A percentile compares a stretch with the other conserved stretches of the same genome.
These are phyloP conservation scores for Crioceris asparagi DNA, from an alignment of 2,888 invertebrate species.

Conservation along the genomic window DNA sequence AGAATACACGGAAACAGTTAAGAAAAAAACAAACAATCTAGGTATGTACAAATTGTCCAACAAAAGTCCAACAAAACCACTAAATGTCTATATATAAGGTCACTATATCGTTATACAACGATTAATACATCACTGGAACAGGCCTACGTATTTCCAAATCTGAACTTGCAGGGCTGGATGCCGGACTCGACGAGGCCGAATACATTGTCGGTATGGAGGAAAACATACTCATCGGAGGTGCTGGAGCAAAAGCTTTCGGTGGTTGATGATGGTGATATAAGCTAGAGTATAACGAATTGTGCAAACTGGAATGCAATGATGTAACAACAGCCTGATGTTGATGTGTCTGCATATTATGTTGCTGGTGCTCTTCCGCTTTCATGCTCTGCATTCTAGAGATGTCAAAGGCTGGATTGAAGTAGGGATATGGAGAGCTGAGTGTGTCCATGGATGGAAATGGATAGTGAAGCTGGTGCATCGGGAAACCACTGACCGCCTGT, in stretches of 20 bases:
- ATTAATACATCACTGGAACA: conserved; percentile 60
- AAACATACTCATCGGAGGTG: conserved; percentile 39
- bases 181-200: conserved; percentile 36
- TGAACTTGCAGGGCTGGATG: conserved; percentile 34
- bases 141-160: conserved; percentile 51
- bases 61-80: neutral
- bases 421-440: conserved; percentile 53
- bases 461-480: conserved; percentile 51
- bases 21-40: conserved; percentile 9
- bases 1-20: conserved; percentile 15
- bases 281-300: conserved; percentile 60
- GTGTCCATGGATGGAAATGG: conserved; percentile 52
- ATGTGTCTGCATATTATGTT: conserved; percentile 12
- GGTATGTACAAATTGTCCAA: conserved; percentile 5
- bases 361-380: conserved; percentile 32
- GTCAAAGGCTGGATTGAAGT: conserved; percentile 63
- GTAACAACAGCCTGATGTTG: conserved; percentile 33
- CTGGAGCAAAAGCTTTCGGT: conserved; percentile 44
- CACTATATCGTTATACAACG: no score
- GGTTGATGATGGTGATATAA: conserved; percentile 51
- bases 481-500: conserved; percentile 39
- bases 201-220: conserved; percentile 33
- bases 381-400: conserved; percentile 29
- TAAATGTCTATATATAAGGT: no score
- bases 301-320: conserved; percentile 45